Evolutionary conservation across 2,888 invertebrate genomes (phyloP), one percentile per base, ranked within the genome.

Genomic region (Syritta pipiens): DNA sequence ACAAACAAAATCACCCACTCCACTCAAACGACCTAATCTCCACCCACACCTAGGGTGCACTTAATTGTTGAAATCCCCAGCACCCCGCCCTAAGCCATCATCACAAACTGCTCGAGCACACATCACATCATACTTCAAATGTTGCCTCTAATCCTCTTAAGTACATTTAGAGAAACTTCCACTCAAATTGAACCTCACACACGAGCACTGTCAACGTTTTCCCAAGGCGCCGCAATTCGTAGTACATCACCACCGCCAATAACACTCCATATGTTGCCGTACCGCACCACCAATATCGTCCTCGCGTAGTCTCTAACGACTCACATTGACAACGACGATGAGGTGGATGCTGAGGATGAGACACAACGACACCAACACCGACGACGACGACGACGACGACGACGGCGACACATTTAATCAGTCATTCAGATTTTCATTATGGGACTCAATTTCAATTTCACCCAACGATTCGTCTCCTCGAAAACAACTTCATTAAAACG

Each of bases 341-440:
- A 9, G 28, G n/a, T 28, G 7, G 14, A 28, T 6, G 48, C 14
- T 30, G 20, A 60, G 9, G 20, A 42, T 6, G 44, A 59, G n/a
- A n/a, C n/a, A n/a, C n/a, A n/a, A n/a, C n/a, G n/a, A n/a, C n/a
- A n/a, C n/a, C n/a, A n/a, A n/a, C n/a, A n/a, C n/a, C 4, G 19
- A 57, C 9, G 40, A 57, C 24, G 20, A 57, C 0, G 24, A 46
- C 12, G 26, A 59, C 53, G 46, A 30, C 26, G 60, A 79, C 62
- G 74, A 79, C 62, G 74, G 74, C 79, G 72, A 74, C 74, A 77
- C 77, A 77, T 77, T 77, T 77, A 77, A 77, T 77, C 77, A 79
- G 79, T 74, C 79, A 79, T 79, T 79, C 74, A 79, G 79, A 79
- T 79, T 79, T 79, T 79, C 79, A 79, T 79, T 79, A 79, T 68